Evolutionary conservation across 2,113 vertebrate genomes (phyloP).

Genomic region (Xenopus laevis): DNA sequence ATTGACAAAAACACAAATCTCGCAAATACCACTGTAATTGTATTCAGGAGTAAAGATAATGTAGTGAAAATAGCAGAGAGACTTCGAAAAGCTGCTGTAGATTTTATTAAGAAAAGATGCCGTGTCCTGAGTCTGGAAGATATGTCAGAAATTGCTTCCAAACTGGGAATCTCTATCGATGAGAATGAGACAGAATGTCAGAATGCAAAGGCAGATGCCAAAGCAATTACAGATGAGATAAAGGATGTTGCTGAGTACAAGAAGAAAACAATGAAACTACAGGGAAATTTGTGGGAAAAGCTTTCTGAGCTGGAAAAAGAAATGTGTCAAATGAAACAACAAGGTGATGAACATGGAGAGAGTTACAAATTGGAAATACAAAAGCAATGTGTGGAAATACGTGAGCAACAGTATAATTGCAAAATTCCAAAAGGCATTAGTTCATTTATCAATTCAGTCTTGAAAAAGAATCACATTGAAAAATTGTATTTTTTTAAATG

Average conservation of each 20-base stretch:
- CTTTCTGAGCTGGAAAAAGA: constrained; percentile 46
- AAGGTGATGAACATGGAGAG: not conserved
- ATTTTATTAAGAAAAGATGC: constrained; percentile 16
- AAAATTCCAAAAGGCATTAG: constrained; percentile 33
- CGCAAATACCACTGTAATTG: constrained; percentile 46
- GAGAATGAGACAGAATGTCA: constrained; percentile 51
- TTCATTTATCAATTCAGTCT: constrained; percentile 48
- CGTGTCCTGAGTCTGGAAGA: constrained; percentile 47
- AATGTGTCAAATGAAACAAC: constrained; percentile 28
- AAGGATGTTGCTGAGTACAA: constrained; percentile 31
- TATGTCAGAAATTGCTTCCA: constrained; percentile 39
- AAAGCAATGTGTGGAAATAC: constrained; percentile 42
- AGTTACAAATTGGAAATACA: constrained; percentile 41
- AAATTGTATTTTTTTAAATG: constrained; percentile 54
- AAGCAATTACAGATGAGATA: not conserved
- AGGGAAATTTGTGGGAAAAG: constrained; percentile 47
- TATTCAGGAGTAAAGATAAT: constrained; percentile 37
- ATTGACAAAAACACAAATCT: constrained; percentile 50
- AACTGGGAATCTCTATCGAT: constrained; percentile 44
- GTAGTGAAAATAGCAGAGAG: constrained; percentile 26
- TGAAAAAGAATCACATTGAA: constrained; percentile 33
- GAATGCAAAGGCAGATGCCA: not conserved
- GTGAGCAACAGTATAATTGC: constrained; percentile 43
- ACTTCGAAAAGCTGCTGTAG: constrained; percentile 39
- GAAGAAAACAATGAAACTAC: constrained; percentile 45